These are phyloP conservation scores for Butastur rufipennis DNA, from an alignment of 2,113 vertebrate species.

Conservation along the genomic window DNA sequence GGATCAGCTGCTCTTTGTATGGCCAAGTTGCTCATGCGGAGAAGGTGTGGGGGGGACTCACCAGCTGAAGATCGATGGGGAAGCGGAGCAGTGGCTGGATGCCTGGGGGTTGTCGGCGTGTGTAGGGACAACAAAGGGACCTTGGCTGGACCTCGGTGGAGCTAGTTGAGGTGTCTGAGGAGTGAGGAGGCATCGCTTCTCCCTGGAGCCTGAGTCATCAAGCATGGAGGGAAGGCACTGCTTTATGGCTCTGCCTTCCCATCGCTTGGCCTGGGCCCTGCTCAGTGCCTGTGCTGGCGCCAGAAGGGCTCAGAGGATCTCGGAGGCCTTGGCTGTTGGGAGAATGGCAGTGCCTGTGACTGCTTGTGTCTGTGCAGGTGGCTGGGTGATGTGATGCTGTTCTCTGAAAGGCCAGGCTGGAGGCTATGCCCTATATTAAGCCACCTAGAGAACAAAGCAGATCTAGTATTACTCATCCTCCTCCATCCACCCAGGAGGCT, in stretches of 20 bases:
- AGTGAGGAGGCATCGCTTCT: neutral
- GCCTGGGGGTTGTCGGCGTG: slow-evolving; percentile 34
- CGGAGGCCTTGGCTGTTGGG: neutral
- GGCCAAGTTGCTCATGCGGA: neutral
- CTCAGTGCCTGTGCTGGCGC: neutral
- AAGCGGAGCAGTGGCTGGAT: slow-evolving; percentile 36
- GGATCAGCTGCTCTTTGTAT: neutral
- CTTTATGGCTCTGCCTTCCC: neutral
- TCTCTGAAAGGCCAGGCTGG: neutral
- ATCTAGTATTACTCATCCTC: neutral
- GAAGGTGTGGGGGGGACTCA: neutral
- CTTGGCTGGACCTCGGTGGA: neutral
- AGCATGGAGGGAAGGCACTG: neutral
- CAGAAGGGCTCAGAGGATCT: neutral
- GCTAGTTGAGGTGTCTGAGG: slow-evolving; percentile 11
- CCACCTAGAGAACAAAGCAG: neutral
- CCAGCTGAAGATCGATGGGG: neutral
- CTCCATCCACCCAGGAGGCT: neutral
- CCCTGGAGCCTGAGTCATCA: neutral
- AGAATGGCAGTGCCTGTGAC: neutral
- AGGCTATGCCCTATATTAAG: neutral
- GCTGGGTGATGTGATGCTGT: neutral
- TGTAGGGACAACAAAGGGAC: neutral
- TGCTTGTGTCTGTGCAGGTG: neutral
- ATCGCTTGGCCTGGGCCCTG: accelerated